Base-by-base conservation (phyloP, 2,113 vertebrate species). In the Trachemys scripta region DNA sequence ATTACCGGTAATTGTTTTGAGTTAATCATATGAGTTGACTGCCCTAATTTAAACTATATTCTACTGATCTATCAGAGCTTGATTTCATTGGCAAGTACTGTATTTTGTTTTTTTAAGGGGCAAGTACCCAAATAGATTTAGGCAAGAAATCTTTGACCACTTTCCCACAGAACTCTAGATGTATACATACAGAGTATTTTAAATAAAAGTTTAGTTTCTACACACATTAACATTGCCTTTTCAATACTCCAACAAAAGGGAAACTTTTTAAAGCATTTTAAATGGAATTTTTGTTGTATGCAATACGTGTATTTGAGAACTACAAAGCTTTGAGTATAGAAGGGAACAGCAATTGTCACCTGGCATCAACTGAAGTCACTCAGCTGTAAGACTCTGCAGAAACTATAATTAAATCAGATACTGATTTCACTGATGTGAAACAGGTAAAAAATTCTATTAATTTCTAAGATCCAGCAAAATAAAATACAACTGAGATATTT, bases 271-370 rank as follows among this genome's bases (percentile, higher is more conserved):
- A 76, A 76, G 38, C 20, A 76, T 14, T 76, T 45, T 27, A 13
- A 51, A 53, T 79, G 31, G 45, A 22, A 54, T 49, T 82, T 31
- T 31, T 19, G 4, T 75, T 69, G 22, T 57, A 56, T 0, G 1
- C 80, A 88, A 89, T 20, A 20, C 54, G 88, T 82, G 45, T 17
- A 59, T 69, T 84, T 79, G 45, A 38, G 69, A 90, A 91, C 16
- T 57, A 94, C 47, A 89, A 24, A 94, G 53, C 62, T 92, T 75
- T 88, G 24, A 17, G 72, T 94, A 89, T 51, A 95, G 96, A 95
- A 92, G 91, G 35, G 90, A 82, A 82, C 50, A 98, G 89, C 93
- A 94, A 93, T 93, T 94, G 93, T 92, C 12, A 96, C 80, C 75
- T 89, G 75, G 82, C 89, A 87, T 57, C 84, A 96, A 93, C 2